Conservation (phyloP, 2,113 vertebrate species). For the Morone chrysops region DNA sequence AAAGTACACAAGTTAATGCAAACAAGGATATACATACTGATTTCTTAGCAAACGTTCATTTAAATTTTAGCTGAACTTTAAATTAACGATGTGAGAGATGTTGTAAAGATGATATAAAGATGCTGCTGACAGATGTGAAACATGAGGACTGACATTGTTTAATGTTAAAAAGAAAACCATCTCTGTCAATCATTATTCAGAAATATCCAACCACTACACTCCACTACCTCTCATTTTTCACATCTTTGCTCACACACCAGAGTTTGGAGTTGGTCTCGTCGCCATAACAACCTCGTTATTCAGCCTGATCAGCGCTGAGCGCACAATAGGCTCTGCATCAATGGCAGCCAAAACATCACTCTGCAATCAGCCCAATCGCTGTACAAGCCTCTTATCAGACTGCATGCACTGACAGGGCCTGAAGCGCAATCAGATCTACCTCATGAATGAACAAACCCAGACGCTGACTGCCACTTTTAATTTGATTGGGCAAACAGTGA, state of each 20-base stretch:
- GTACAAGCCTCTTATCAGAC: constrained; percentile 70
- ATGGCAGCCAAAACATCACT: constrained; percentile 58
- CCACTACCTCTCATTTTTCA: not conserved
- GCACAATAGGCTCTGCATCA: constrained; percentile 63
- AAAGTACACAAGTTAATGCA: too few relatives aligned
- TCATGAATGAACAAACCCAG: constrained; percentile 60
- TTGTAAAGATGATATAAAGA: not conserved
- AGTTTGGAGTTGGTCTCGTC: constrained; percentile 39
- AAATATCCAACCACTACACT: not conserved
- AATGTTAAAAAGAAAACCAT: not conserved
- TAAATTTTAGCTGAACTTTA: not conserved
- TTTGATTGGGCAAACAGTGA: constrained; percentile 73
- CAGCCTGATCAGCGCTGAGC: constrained; percentile 47
- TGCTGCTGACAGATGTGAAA: not conserved
- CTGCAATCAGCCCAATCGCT: constrained; percentile 71
- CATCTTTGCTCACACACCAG: constrained; percentile 13
- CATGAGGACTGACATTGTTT: not conserved
- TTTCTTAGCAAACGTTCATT: not conserved
- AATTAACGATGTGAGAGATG: too few relatives aligned
- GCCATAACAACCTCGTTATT: constrained; percentile 70
- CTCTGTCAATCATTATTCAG: not conserved
- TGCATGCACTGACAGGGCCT: constrained; percentile 45
- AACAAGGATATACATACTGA: not conserved
- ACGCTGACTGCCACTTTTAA: constrained; percentile 69
- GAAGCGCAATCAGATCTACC: constrained; percentile 69